phyloP scores from a whole-genome alignment of 2,113 vertebrate species.

The Tachysurus fulvidraco region DNA sequence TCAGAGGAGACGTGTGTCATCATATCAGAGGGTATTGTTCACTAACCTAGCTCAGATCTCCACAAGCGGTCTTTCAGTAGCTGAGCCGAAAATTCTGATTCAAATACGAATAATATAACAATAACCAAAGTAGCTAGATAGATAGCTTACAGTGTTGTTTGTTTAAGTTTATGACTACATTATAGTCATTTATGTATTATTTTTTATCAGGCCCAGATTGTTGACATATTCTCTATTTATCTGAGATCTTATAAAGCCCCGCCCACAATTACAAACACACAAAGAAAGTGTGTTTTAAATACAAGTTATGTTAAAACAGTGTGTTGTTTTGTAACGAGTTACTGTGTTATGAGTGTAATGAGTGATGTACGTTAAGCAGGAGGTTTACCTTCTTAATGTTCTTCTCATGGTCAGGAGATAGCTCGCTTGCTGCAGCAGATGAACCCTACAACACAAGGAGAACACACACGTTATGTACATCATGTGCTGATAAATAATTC shows the following conservation, averaged over 20 bases:
- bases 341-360: not conserved
- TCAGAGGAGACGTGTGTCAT: not conserved
- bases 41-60: not conserved
- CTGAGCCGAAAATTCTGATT: not conserved
- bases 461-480: conserved; percentile 48
- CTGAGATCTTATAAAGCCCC: too few species aligned
- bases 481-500: conserved; percentile 43
- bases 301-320: not conserved
- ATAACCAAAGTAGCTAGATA: not conserved
- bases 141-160: not conserved
- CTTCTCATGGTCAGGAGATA: conserved; percentile 69
- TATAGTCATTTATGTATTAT: not conserved
- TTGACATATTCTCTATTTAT: too few species aligned
- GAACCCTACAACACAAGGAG: conserved; percentile 67
- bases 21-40: not conserved
- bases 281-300: too few species aligned
- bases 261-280: too few species aligned
- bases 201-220: not conserved
- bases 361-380: not conserved
- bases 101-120: not conserved
- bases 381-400: conserved; percentile 73
- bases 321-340: not conserved
- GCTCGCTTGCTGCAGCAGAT: conserved; percentile 67
- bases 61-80: not conserved
- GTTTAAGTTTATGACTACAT: not conserved